These are phyloP conservation scores for Syrrhaptes paradoxus DNA, from an alignment of 2,113 vertebrate species.

Conservation along the genomic window DNA sequence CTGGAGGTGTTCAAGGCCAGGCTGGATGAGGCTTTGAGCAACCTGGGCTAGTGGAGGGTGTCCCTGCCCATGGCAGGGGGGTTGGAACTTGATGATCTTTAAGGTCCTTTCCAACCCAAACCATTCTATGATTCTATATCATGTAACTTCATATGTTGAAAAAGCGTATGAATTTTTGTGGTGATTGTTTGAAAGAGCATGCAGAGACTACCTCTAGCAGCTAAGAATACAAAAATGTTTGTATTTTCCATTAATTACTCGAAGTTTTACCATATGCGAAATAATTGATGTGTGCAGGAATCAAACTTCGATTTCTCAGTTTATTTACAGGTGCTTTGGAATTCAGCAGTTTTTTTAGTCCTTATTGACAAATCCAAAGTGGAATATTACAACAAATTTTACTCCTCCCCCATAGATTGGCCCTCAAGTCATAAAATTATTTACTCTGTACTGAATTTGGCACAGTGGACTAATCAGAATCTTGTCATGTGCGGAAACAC, in stretches of 20 bases:
- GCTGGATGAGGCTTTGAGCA: too few species aligned
- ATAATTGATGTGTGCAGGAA: neutral
- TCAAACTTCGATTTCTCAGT: neutral
- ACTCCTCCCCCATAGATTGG: neutral
- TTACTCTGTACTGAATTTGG: neutral
- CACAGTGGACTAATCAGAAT: neutral
- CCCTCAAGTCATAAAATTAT: neutral
- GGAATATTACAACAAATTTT: neutral
- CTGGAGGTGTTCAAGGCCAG: too few species aligned
- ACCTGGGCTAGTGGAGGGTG: too few species aligned
- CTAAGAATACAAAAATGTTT: neutral
- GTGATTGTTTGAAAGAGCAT: neutral
- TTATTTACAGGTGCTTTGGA: neutral
- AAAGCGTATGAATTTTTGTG: neutral
- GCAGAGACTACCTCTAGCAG: neutral
- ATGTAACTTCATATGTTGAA: neutral
- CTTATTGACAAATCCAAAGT: neutral
- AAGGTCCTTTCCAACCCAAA: too few species aligned
- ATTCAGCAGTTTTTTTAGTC: neutral
- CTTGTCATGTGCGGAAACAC: conserved; percentile 68
- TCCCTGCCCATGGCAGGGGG: too few species aligned
- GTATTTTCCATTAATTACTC: neutral
- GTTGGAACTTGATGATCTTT: too few species aligned
- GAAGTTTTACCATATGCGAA: neutral
- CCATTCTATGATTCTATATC: too few species aligned